Evolutionary conservation across 2,888 invertebrate species (phyloP), one percentile per base, ranked within the genome.

Genomic region (Atrina japonica): DNA sequence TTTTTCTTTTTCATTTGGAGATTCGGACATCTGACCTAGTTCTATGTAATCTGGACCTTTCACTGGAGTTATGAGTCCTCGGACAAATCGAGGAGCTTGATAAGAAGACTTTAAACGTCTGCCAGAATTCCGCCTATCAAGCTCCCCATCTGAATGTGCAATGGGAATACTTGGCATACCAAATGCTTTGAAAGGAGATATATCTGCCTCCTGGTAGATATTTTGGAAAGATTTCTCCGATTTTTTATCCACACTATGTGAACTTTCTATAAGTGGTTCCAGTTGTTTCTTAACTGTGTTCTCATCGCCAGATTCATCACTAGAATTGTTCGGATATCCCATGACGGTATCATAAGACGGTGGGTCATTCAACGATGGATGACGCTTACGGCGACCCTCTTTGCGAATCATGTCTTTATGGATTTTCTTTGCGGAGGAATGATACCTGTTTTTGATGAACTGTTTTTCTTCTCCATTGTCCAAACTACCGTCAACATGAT

Each of bases 381-480:
- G 66, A n/a, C 70, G 50, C 30, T 67, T 76, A 25, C 66, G 53
- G 52, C 43, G 61, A 7, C 40, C 52, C 41, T 73, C 69, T 27
- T 74, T 77, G 43, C 67, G 70, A 16, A 74, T 59, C 16, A 78
- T 63, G n/a, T 83, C 76, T 63, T 74, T 77, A 63, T 80, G 78
- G 14, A 79, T 61, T 35, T 71, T 78, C 55, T 76, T 78, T 21
- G 73, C 59, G 21, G 78, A 76, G 25, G 77, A 56, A 35, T 81
- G 75, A 35, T 73, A 76, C 7, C 76, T 70, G 49, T 77, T 72
- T 49, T 76, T 77, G 25, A 77, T 73, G 9, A 74, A 73, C 18
- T 75, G 70, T 43, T 76, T 76, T 45, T 80, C 78, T 55, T 78
- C 75, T 1, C 67, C 66, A 47, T 74, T 73, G 23, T 67, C 66